A percentile compares a stretch with the other conserved stretches of the same genome.
These are phyloP conservation scores for Thymelicus lineola DNA, from an alignment of 2,888 invertebrate species.

Conservation along the genomic window DNA sequence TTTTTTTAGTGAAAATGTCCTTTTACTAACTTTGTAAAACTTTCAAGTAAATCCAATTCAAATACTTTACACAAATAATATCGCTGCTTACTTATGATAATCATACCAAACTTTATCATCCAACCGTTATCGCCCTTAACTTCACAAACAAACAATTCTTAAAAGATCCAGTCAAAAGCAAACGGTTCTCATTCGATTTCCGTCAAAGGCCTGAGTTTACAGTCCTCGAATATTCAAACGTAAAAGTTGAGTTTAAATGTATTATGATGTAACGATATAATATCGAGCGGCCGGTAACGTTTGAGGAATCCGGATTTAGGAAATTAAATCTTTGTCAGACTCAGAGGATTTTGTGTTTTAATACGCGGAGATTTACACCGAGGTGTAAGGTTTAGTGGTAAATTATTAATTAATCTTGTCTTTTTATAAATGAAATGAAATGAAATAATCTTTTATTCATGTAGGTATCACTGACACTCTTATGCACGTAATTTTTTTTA, in stretches of 20 bases:
- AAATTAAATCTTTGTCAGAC: slow-evolving; percentile 71
- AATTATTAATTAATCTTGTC: not conserved
- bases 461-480: no score
- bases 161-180: slow-evolving; percentile 13
- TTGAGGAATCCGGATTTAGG: slow-evolving; percentile 58
- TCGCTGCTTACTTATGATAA: no score
- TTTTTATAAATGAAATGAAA: no score
- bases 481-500: no score
- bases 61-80: no score
- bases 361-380: slow-evolving; percentile 58
- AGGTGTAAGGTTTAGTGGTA: slow-evolving; percentile 28
- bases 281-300: slow-evolving; percentile 16
- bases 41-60: no score
- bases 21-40: no score
- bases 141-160: slow-evolving; percentile 5
- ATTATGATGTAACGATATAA: slow-evolving; percentile 28
- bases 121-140: no score
- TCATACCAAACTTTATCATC: no score
- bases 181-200: slow-evolving; percentile 2
- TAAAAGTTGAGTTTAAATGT: slow-evolving; percentile 20
- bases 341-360: slow-evolving; percentile 69
- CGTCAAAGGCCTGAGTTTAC: slow-evolving; percentile 15
- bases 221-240: slow-evolving; percentile 19
- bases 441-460: no score
- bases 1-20: no score